A percentile compares a stretch with the other conserved stretches of the same genome.
These are phyloP conservation scores for Cotesia congregata DNA, from an alignment of 2,888 invertebrate genomes.

Conservation along the genomic window DNA sequence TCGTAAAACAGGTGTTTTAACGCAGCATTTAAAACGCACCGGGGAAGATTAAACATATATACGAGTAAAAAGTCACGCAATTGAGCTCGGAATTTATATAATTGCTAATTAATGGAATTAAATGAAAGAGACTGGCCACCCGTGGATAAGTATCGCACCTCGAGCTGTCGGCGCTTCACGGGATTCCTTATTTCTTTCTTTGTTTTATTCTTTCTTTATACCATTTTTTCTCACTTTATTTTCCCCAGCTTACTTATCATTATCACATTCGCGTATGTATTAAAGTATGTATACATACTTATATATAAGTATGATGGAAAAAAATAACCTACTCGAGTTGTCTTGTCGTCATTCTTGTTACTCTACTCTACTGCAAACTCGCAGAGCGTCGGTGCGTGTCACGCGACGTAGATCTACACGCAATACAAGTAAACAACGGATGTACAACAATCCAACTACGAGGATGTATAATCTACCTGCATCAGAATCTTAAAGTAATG, in stretches of 20 bases:
- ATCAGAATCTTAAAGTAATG: too few species aligned
- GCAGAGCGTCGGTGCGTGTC: slow-evolving; percentile 36
- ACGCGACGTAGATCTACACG: slow-evolving; percentile 34
- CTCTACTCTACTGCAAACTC: slow-evolving; percentile 9
- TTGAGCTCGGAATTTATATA: slow-evolving; percentile 30
- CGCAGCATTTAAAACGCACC: slow-evolving; percentile 11
- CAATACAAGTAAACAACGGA: slow-evolving; percentile 6
- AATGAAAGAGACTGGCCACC: slow-evolving; percentile 32
- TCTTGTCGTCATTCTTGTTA: slow-evolving; percentile 39
- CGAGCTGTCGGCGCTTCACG: slow-evolving; percentile 31
- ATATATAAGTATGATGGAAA: not conserved
- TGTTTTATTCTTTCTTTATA: slow-evolving; percentile 1
- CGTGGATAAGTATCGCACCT: slow-evolving; percentile 26
- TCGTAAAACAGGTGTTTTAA: slow-evolving; percentile 26
- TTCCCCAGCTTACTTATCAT: not conserved
- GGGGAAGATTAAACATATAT: slow-evolving; percentile 24
- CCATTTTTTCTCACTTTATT: not conserved
- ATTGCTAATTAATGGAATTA: slow-evolving; percentile 36
- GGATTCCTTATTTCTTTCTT: slow-evolving; percentile 4
- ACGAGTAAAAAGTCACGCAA: slow-evolving; percentile 32
- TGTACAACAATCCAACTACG: not conserved
- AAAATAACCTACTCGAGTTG: not conserved
- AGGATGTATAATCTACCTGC: not conserved
- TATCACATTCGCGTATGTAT: too few species aligned
- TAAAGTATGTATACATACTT: too few species aligned